These are phyloP conservation scores for Malthinus seriepunctatus DNA, from an alignment of 2,888 invertebrate species.

Conservation along the genomic window DNA sequence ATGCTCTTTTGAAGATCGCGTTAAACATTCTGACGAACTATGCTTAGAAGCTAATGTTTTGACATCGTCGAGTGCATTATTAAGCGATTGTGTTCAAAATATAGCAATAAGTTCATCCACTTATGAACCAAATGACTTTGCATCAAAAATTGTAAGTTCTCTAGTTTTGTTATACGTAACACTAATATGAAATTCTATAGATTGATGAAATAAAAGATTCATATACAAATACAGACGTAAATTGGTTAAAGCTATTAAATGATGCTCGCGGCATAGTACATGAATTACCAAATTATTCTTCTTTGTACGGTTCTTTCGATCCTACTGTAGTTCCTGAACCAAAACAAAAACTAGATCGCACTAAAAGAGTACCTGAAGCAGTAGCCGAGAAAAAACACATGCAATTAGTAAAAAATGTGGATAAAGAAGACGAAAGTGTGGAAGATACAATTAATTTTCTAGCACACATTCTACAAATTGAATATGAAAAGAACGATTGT, in stretches of 20 bases:
- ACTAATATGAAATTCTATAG: not conserved
- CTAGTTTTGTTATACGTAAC: not conserved
- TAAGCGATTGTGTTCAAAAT: constrained; percentile 46
- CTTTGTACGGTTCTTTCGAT: constrained; percentile 58
- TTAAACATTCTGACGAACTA: constrained; percentile 48
- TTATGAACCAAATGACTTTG: constrained; percentile 58
- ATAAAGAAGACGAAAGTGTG: constrained; percentile 61
- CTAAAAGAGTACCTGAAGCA: constrained; percentile 40
- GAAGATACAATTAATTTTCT: constrained; percentile 61
- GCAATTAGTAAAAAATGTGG: constrained; percentile 57
- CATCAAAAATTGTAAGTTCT: constrained; percentile 55
- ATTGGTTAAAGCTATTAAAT: constrained; percentile 49
- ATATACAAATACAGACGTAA: constrained; percentile 39
- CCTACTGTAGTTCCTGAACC: constrained; percentile 44
- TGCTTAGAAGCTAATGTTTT: constrained; percentile 46
- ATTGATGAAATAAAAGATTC: not conserved
- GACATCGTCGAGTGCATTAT: constrained; percentile 44
- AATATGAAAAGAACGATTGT: constrained; percentile 50
- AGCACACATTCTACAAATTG: constrained; percentile 54
- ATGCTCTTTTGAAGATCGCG: constrained; percentile 42
- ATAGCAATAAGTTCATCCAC: constrained; percentile 53
- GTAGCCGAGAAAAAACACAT: constrained; percentile 53
- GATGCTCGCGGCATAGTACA: constrained; percentile 44
- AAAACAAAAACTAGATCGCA: constrained; percentile 48
- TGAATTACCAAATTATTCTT: constrained; percentile 46